A percentile compares a stretch with the other conserved stretches of the same genome.
These are phyloP conservation scores for Lapara coniferarum DNA, from an alignment of 2,888 invertebrate genomes.

Conservation along the genomic window DNA sequence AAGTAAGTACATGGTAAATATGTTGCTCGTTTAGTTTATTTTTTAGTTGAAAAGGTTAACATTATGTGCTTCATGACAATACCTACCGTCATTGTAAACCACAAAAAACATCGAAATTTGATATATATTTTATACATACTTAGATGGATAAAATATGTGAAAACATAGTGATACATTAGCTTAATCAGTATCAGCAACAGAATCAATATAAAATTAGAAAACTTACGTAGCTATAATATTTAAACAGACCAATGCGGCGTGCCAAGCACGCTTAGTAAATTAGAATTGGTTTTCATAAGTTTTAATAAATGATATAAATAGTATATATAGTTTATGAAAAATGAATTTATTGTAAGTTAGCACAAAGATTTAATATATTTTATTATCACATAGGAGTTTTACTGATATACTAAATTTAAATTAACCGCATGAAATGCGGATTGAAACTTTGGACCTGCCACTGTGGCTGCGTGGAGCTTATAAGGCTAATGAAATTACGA, in stretches of 20 bases:
- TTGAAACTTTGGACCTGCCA: slow-evolving; percentile 62
- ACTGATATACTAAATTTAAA: slow-evolving; percentile 80
- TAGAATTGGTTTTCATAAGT: slow-evolving; percentile 73
- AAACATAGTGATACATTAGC: slow-evolving; percentile 51
- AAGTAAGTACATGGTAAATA: neutral
- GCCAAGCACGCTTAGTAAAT: slow-evolving; percentile 75
- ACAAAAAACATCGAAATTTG: slow-evolving; percentile 67
- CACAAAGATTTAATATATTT: slow-evolving; percentile 84
- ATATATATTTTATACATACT: slow-evolving; percentile 52
- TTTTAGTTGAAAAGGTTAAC: neutral
- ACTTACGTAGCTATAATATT: slow-evolving; percentile 55
- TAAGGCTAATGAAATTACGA: slow-evolving; percentile 17
- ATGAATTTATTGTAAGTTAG: slow-evolving; percentile 83
- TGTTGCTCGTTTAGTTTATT: neutral
- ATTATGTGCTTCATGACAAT: slow-evolving; percentile 63
- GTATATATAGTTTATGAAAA: slow-evolving; percentile 80
- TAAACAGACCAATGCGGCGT: slow-evolving; percentile 77
- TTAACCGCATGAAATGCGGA: slow-evolving; percentile 76
- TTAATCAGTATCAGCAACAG: slow-evolving; percentile 53
- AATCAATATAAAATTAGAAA: slow-evolving; percentile 50
- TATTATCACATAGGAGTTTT: slow-evolving; percentile 82
- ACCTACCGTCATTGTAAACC: slow-evolving; percentile 58
- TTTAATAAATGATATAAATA: slow-evolving; percentile 62
- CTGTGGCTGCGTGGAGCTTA: slow-evolving; percentile 67
- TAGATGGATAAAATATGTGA: slow-evolving; percentile 51